Evolutionary conservation across 2,113 vertebrate species (phyloP).

Genomic region (Gopherus evgoodei): DNA sequence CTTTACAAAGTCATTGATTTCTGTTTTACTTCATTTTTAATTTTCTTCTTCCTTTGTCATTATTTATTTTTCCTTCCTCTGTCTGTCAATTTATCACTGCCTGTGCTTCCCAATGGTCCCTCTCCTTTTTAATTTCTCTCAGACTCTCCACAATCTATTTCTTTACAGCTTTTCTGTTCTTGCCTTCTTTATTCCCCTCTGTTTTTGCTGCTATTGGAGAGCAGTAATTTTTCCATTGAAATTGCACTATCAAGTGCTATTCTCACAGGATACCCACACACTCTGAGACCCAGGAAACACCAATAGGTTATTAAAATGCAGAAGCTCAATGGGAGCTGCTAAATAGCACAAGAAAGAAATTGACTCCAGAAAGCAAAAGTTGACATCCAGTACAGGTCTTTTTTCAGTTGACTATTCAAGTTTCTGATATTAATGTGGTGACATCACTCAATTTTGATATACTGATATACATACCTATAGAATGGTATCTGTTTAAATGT

Average conservation of each 20-base stretch:
- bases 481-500: not conserved
- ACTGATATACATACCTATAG: not conserved
- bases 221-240: not conserved
- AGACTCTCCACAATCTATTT: not conserved
- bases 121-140: not conserved
- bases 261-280: not conserved
- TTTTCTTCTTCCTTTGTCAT: not conserved
- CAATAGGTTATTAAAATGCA: not conserved
- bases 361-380: not conserved
- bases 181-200: not conserved
- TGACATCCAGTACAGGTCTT: not conserved
- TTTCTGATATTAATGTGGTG: not conserved
- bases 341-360: not conserved
- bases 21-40: not conserved
- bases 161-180: not conserved
- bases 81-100: not conserved
- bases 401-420: not conserved
- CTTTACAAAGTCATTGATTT: not conserved
- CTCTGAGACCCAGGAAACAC: not conserved
- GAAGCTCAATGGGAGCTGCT: not conserved
- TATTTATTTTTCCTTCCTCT: not conserved
- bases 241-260: not conserved
- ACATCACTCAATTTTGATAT: not conserved
- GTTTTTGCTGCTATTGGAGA: not conserved
- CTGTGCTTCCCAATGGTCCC: not conserved